These are phyloP conservation scores for Epinephelus cyanopodus DNA, from an alignment of 2,113 vertebrate genomes.

Conservation along the genomic window DNA sequence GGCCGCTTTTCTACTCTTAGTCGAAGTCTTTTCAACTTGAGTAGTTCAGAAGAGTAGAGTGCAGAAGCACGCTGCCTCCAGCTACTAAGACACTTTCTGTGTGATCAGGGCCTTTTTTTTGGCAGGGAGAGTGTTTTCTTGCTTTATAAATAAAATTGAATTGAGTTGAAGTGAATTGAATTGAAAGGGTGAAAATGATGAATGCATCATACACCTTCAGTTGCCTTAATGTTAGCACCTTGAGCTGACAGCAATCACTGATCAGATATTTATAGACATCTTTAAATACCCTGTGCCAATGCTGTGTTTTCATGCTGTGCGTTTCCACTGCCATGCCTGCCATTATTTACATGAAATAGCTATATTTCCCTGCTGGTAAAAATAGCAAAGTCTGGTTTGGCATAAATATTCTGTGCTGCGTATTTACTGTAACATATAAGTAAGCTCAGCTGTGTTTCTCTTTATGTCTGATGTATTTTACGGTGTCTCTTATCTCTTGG, in stretches of 20 bases:
- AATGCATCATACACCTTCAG: neutral
- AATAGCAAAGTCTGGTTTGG: neutral
- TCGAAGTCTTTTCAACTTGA: no score
- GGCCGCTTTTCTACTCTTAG: no score
- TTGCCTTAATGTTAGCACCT: neutral
- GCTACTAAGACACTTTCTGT: no score
- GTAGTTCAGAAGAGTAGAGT: no score
- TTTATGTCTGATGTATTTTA: neutral
- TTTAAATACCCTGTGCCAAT: neutral
- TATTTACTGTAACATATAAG: neutral
- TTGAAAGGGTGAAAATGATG: neutral
- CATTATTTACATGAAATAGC: neutral
- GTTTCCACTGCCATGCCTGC: neutral
- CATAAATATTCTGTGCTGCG: neutral
- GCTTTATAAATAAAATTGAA: no score
- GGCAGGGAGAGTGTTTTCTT: no score
- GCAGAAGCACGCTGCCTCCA: no score
- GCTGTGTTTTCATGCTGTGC: neutral
- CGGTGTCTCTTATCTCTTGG: neutral
- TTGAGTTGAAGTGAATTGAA: no score
- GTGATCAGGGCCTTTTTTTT: no score
- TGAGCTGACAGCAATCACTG: neutral
- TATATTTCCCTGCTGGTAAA: neutral
- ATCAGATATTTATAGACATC: neutral
- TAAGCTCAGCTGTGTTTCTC: neutral